Base-by-base conservation (phyloP, 2,113 vertebrate species). In the Phaetusa simplex region DNA sequence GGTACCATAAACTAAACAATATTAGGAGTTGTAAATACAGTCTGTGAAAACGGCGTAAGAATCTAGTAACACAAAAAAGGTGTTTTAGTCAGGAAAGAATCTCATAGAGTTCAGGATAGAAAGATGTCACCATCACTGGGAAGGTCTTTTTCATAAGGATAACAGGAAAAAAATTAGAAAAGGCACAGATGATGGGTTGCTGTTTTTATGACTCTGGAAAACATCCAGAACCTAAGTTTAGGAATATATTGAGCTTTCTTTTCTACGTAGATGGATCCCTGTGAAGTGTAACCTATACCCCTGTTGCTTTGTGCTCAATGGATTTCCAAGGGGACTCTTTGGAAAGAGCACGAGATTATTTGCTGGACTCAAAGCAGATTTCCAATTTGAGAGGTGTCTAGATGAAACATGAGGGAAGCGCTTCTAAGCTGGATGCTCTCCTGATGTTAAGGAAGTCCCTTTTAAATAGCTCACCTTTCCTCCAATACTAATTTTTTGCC, bases 131-230 rank as follows among this genome's bases (percentile, higher is more conserved):
- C 29, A 14, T 40, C 27, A 15, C 81, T 42, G 30, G 29, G 62
- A 86, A 79, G 45, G 52, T 8, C 70, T 88, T 93, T 94, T 90
- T 95, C 92, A 90, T 93, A 95, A 96, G 81, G 93, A 77, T 85
- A 95, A 87, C 62, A 91, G 70, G 69, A 77, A 82, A 72, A 86
- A 93, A 84, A 85, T 80, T 73, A 93, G 84, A 93, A 97, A 81
- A 96, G 79, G 56, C 72, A 95, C 56, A 91, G 73, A 86, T 88
- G 81, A 95, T 94, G 64, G 53, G 70, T 93, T 95, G 66, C 82
- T 19, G 16, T 21, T 74, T 92, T 97, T 97, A 95, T 19, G 42
- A 55, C 89, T 70, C 93, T 96, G 97, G 96, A 97, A 95, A 91
- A 43, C 16, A 62, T 95, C 95, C 96, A 96, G 91, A 71, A 65